Conservation (phyloP, 2,797 vertebrate genomes). For the Myiotriccus ornatus region DNA sequence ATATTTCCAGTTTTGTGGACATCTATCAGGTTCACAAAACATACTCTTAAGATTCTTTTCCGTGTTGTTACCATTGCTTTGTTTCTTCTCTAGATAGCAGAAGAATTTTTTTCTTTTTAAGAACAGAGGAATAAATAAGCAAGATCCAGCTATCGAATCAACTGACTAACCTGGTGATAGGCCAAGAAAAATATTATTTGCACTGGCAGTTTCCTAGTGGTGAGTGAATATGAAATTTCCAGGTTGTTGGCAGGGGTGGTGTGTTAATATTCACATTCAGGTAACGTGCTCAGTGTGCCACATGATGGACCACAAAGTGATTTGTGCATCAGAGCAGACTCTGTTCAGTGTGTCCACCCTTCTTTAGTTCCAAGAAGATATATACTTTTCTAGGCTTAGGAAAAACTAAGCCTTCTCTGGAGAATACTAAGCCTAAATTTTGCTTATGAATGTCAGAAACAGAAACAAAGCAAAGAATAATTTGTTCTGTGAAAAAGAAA, state of each 20-base stretch:
- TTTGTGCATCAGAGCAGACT: not conserved
- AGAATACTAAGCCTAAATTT: not conserved
- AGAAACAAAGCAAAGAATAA: not conserved
- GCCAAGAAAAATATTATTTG: not conserved
- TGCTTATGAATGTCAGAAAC: not conserved
- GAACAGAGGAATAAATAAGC: not conserved
- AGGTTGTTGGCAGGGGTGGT: not conserved
- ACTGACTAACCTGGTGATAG: not conserved
- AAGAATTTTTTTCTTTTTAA: not conserved
- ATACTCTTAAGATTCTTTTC: not conserved
- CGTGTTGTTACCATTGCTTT: not conserved
- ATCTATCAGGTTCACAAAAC: not conserved
- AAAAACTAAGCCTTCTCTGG: not conserved
- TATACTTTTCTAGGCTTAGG: not conserved
- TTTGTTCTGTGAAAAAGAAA: not conserved
- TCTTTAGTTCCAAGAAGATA: not conserved
- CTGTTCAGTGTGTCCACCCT: not conserved
- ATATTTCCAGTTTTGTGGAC: not conserved
- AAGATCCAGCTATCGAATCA: not conserved
- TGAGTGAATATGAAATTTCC: not conserved
- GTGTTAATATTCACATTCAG: not conserved
- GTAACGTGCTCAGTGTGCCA: not conserved
- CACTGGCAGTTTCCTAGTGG: not conserved
- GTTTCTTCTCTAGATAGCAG: not conserved
- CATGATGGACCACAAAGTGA: fast-evolving